Evolutionary conservation across 2,113 vertebrate species (phyloP), one percentile per base, ranked within the genome.

Genomic region (Takifugu flavidus): DNA sequence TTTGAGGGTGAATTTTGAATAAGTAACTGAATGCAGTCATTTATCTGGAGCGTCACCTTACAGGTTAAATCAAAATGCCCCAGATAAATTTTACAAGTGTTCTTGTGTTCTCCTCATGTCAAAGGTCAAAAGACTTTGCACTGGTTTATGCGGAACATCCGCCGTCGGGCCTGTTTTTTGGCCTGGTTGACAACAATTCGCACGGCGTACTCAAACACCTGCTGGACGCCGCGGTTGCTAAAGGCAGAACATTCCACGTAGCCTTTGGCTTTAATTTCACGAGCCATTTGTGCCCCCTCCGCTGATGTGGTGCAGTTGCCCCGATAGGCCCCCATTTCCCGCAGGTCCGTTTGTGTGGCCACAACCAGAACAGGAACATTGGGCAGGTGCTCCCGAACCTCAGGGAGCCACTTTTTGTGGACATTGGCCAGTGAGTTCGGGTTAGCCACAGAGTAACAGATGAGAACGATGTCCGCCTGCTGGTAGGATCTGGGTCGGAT

Each of bases 391-490:
- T 87, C 91, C 61, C 95, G 91, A 53, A 98, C 80, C 77, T 99
- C 96, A 0, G 68, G 13, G 0, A 98, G 94, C 97, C 97, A 99
- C 77, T 96, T 98, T 55, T 80, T 91, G 34, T 90, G 92, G 65
- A 97, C 53, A 79, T 81, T 97, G 60, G 91, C 83, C 59, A 96
- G 93, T 0, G 96, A 98, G 74, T 76, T 90, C 0, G 92, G 90
- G 86, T 99, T 98, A 65, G 95, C 94, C 65, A 99, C 97, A 0
- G 97, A 99, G 79, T 94, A 99, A 82, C 97, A 99, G 78, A 99
- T 86, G 43, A 99, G 80, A 0, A 98, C 92, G 49, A 99, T 90
- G 0, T 99, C 96, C 0, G 97, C 96, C 75, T 99, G 95, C 65
- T 97, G 94, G 82, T 98, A 98, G 34, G 97, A 99, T 65, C 97